Evolutionary conservation across 2,113 vertebrate genomes (phyloP), one percentile per base, ranked within the genome.

Genomic region (Bombycilla garrulus): DNA sequence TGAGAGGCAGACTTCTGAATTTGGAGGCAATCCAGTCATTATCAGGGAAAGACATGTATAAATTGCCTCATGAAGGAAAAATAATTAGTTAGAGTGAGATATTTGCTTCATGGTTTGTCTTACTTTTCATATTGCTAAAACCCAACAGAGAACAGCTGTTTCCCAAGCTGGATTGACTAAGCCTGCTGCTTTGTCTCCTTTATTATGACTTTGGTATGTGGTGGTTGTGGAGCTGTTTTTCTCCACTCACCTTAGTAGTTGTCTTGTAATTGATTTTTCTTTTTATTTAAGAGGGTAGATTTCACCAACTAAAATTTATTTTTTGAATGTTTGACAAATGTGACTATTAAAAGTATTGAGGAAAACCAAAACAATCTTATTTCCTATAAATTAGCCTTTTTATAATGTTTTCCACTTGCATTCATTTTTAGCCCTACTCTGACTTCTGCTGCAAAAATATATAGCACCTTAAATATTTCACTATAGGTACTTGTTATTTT

Each of bases 391-490:
- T 42, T n/a, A 56, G 11, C 4, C 5, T 85, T 74, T 45, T 53
- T 15, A 7, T n/a, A 23, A 15, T 35, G 1, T 50, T 87, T 58
- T 9, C 24, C 11, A 4, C 24, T 71, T 77, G 6, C 8, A 26
- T 77, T 86, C 1, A 11, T 83, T 81, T 83, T 81, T 57, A 69
- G 5, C 8, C 17, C n/a, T 72, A 4, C 13, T 70, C 28, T 61
- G 47, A 35, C 25, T 86, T 77, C 11, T 47, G 20, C 42, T 40
- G 33, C 16, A 76, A 31, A 79, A 88, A 33, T 60, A 6, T 2
- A 0, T 31, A 6, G 4, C 10, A 53, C 14, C 28, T 64, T 47
- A n/a, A 78, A 45, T 0, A 1, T 35, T 8, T 69, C 31, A 6
- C 12, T 77, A 15, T 1, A 60, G 4, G 6, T 29, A 62, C 10